A percentile compares a stretch with the other conserved stretches of the same genome.
phyloP scores from a whole-genome alignment of 2,113 vertebrate species.

The Sturnira hondurensis region DNA sequence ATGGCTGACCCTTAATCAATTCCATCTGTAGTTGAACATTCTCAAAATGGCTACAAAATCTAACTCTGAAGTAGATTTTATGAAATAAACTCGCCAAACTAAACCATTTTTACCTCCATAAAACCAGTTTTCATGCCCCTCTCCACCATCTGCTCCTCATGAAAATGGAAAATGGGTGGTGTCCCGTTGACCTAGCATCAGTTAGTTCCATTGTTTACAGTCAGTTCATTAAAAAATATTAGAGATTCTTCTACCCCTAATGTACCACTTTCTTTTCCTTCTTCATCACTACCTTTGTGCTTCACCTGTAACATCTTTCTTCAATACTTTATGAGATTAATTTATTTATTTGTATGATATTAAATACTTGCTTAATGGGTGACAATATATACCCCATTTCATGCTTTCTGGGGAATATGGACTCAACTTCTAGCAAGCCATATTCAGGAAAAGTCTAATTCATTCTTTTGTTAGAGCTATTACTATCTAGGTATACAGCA shows the following conservation, averaged over 20 bases:
- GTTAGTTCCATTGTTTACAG: conserved; percentile 31
- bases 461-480: not conserved
- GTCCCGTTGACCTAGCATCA: conserved; percentile 52
- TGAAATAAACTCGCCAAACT: conserved; percentile 51
- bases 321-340: not conserved
- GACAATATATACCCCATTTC: not conserved
- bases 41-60: conserved; percentile 22
- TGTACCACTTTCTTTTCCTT: not conserved
- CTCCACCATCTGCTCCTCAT: conserved; percentile 64
- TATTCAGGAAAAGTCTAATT: not conserved
- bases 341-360: not conserved
- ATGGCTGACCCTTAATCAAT: conserved; percentile 28
- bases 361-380: not conserved
- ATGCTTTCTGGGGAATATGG: not conserved
- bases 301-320: not conserved
- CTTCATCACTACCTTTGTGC: not conserved
- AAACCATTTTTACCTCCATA: conserved; percentile 52
- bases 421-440: not conserved
- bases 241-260: not conserved
- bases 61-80: conserved; percentile 29
- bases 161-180: conserved; percentile 67
- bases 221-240: conserved; percentile 6
- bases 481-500: not conserved
- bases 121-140: conserved; percentile 53
- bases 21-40: not conserved